These are phyloP conservation scores for Alloscopus bannaensis DNA, from an alignment of 2,888 invertebrate genomes.

Conservation along the genomic window DNA sequence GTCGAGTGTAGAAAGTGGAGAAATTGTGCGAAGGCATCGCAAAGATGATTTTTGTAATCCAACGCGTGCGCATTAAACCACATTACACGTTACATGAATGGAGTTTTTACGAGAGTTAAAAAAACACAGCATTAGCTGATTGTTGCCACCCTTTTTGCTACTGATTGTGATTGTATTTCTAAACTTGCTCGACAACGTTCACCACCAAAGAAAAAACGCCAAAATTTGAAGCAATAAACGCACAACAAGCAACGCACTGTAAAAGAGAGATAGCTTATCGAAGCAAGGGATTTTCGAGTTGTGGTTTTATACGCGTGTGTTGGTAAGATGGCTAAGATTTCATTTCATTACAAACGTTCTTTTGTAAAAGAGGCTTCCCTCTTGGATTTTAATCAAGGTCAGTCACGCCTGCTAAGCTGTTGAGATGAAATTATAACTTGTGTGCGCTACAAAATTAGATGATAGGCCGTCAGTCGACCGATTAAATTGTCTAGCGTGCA, in stretches of 20 bases:
- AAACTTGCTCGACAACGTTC: conserved; percentile 50
- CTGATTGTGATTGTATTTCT: conserved; percentile 6
- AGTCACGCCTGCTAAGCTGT: conserved; percentile 58
- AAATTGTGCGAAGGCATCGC: neutral
- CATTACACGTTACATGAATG: neutral
- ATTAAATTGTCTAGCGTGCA: conserved; percentile 58
- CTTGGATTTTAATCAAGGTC: conserved; percentile 60
- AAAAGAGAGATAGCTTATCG: neutral
- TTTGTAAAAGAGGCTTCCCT: conserved; percentile 33
- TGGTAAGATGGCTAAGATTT: too few relatives aligned
- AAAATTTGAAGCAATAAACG: neutral
- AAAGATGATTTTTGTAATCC: neutral
- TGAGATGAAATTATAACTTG: conserved; percentile 47
- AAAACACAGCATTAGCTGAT: too few relatives aligned
- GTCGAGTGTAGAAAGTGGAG: neutral
- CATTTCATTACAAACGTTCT: too few relatives aligned
- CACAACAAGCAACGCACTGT: neutral
- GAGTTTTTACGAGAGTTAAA: neutral
- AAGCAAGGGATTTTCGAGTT: neutral
- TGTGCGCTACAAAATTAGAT: conserved; percentile 27
- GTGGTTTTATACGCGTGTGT: neutral
- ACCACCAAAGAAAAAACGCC: neutral
- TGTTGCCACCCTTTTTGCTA: neutral
- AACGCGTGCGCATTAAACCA: neutral
- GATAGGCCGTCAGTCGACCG: conserved; percentile 45